Percentiles rank a stretch among this genome's conserved stretches.
Evolutionary conservation across 2,113 vertebrate genomes (phyloP).

Genomic region (Amphiprion ocellaris): DNA sequence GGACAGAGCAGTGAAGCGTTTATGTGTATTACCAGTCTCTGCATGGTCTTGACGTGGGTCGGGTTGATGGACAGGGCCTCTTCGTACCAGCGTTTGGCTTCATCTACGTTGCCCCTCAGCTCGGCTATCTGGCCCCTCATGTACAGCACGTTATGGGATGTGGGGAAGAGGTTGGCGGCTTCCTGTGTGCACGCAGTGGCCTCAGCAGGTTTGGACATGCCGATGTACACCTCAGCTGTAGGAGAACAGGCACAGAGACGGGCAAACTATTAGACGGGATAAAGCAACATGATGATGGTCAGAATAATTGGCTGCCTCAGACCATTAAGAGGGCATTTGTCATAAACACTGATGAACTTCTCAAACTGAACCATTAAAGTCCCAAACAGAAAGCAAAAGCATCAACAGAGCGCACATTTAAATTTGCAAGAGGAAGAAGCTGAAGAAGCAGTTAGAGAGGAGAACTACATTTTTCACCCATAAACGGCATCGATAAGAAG

Average conservation of each 20-base stretch:
- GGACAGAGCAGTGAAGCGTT: slow-evolving; percentile 13
- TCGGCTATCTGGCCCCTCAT: slow-evolving; percentile 97
- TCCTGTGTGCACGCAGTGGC: slow-evolving; percentile 97
- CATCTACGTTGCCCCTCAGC: slow-evolving; percentile 92
- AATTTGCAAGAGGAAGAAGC: too few species aligned
- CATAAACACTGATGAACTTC: not conserved
- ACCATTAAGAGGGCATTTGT: too few species aligned
- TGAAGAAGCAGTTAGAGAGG: too few species aligned
- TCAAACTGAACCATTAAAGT: not conserved
- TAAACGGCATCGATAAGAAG: not conserved
- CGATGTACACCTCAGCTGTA: slow-evolving; percentile 96
- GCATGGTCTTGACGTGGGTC: slow-evolving; percentile 98
- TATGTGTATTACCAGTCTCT: slow-evolving; percentile 91
- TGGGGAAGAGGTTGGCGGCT: slow-evolving; percentile 95
- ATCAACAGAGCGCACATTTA: not conserved
- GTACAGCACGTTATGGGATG: slow-evolving; percentile 97
- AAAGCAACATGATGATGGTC: not conserved
- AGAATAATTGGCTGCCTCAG: too few species aligned
- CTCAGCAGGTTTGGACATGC: slow-evolving; percentile 95
- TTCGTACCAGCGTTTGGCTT: slow-evolving; percentile 98
- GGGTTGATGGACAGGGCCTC: slow-evolving; percentile 98
- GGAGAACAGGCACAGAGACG: not conserved
- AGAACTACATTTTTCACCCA: not conserved
- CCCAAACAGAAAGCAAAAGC: not conserved
- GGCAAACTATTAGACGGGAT: not conserved